Evolutionary conservation across 1,140 invertebrate species (phyloP), one percentile per base, ranked within the genome.

Genomic region (Drosophila setifemur): DNA sequence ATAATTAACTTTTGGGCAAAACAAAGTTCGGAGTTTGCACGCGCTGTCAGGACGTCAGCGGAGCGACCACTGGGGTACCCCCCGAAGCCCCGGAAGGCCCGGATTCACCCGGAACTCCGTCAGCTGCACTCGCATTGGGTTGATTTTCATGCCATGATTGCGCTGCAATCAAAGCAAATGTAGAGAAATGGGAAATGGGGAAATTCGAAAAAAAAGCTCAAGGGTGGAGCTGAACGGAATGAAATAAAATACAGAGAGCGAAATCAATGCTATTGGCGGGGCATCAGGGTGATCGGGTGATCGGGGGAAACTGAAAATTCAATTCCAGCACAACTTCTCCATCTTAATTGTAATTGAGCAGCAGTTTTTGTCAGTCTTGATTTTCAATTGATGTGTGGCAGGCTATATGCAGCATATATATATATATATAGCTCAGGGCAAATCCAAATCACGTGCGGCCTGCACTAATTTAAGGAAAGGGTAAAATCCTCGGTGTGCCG

Each of bases 341-440:
- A 81, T 75, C 81, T 86, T 86, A 86, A 86, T 85, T 85, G 81
- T 85, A 85, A 85, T 86, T 86, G 81, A 86, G 82, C 68, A 86
- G 79, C 79, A 85, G 79, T 83, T 83, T 85, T 85, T 85, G 70
- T 77, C 53, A 70, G 81, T 74, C 79, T 85, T 79, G 79, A 85
- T 83, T 83, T 83, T 85, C 79, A 83, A 83, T 85, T 86, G 79
- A 75, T 42, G 48, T 71, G 35, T 39, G 44, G 21, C 12, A 1
- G 37, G 45, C 26, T 49, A 28, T 44, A 26, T 44, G 50, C 8
- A 29, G 43, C 25, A 18, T 7, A 52, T 14, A 29, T 40, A 29
- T 12, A 31, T 23, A 25, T 35, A 33, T 23, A 39, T 18, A 18
- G 14, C 57, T 26, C 35, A 18, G 23, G 57, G 57, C 57, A 14